Conservation (phyloP, 2,113 vertebrate genomes). For the Ceuthmochares aereus region DNA sequence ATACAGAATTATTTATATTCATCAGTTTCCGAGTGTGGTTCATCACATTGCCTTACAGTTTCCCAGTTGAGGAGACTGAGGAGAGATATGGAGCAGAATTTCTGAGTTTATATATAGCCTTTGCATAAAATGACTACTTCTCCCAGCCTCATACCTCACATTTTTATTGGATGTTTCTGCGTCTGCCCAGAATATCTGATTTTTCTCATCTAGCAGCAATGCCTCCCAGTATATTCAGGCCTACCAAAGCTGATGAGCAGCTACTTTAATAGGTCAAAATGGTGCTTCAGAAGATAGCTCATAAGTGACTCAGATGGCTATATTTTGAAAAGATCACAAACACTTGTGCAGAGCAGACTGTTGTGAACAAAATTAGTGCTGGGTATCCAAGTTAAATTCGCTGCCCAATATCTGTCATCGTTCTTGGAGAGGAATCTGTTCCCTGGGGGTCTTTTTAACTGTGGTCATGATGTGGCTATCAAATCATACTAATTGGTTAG, state of each 20-base stretch:
- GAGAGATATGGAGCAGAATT: background rate
- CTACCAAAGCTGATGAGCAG: background rate
- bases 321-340: background rate
- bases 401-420: background rate
- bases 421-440: background rate
- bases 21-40: background rate
- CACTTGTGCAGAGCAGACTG: background rate
- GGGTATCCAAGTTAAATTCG: background rate
- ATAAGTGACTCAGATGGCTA: background rate
- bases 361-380: background rate
- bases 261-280: background rate
- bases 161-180: background rate
- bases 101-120: background rate
- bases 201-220: background rate
- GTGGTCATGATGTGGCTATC: background rate
- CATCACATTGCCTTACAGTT: background rate
- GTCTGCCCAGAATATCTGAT: background rate
- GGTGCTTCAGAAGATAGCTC: background rate
- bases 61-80: background rate
- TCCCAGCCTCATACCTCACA: rapidly evolving
- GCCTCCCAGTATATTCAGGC: background rate
- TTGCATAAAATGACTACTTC: background rate
- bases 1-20: background rate
- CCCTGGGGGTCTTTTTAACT: background rate
- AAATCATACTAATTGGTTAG: background rate